Percentiles rank a stretch among this genome's conserved stretches.
These are phyloP conservation scores for Patella ulyssiponensis DNA, from an alignment of 2,888 invertebrate genomes.

Conservation along the genomic window DNA sequence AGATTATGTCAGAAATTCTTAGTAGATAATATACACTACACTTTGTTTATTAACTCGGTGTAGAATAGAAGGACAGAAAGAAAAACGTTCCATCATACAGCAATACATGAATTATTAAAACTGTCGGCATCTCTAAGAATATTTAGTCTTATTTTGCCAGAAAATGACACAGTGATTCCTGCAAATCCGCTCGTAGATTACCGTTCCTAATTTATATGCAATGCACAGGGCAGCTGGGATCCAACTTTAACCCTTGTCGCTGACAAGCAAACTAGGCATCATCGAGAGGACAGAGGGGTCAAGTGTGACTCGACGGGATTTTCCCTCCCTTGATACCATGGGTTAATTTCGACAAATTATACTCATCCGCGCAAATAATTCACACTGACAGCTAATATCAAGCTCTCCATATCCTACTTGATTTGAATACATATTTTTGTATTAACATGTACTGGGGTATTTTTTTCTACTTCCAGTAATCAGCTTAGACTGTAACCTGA, in stretches of 20 bases:
- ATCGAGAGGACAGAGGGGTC: conserved; percentile 13
- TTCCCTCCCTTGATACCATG: conserved; percentile 16
- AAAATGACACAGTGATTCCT: too few relatives aligned
- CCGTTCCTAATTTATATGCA: conserved; percentile 22
- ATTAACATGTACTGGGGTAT: not conserved
- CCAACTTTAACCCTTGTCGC: conserved; percentile 16
- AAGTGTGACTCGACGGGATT: conserved; percentile 24
- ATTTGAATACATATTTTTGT: conserved; percentile 11
- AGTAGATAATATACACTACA: too few relatives aligned
- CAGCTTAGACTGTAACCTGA: conserved; percentile 5
- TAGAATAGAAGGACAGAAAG: too few relatives aligned
- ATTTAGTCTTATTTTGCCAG: too few relatives aligned
- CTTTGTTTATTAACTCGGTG: too few relatives aligned
- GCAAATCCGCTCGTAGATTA: too few relatives aligned
- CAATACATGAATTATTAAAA: too few relatives aligned
- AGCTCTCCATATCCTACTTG: conserved; percentile 10
- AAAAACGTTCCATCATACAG: too few relatives aligned
- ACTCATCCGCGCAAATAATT: conserved; percentile 17
- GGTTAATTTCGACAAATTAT: conserved; percentile 28
- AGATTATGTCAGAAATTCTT: too few relatives aligned
- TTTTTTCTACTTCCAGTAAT: not conserved
- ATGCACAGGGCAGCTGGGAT: conserved; percentile 10
- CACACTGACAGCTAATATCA: conserved; percentile 23
- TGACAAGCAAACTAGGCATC: conserved; percentile 23
- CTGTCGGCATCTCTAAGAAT: too few relatives aligned